A percentile compares a stretch with the other conserved stretches of the same genome.
phyloP scores from a whole-genome alignment of 2,888 invertebrate species.

The Gonocerus acuteangulatus region DNA sequence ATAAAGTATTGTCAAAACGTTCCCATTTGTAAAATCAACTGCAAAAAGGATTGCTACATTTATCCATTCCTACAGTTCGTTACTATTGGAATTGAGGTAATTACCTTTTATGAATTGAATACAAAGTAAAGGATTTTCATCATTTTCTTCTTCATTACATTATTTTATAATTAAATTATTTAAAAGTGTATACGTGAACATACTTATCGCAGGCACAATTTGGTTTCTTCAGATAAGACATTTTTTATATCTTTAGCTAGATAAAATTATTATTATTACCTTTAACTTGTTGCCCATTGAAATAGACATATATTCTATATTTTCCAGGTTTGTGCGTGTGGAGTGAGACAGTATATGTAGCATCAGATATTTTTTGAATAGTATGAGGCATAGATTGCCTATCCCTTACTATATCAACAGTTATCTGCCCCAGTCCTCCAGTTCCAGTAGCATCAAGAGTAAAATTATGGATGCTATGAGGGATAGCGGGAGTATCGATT shows the following conservation, averaged over 20 bases:
- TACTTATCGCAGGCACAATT: too few relatives aligned
- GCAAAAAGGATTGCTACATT: too few relatives aligned
- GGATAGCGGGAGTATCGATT: conserved; percentile 67
- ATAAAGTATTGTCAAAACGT: too few relatives aligned
- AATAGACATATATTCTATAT: conserved; percentile 77
- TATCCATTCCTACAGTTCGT: too few relatives aligned
- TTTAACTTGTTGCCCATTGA: conserved; percentile 79
- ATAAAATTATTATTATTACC: conserved; percentile 37
- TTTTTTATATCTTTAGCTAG: too few relatives aligned
- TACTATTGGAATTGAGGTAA: too few relatives aligned
- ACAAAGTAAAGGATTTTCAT: too few relatives aligned
- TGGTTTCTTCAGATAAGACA: not conserved
- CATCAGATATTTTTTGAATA: conserved; percentile 68
- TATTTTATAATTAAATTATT: too few relatives aligned
- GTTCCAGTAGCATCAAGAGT: conserved; percentile 65
- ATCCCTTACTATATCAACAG: conserved; percentile 83
- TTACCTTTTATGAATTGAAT: too few relatives aligned
- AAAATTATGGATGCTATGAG: conserved; percentile 80
- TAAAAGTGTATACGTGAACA: too few relatives aligned
- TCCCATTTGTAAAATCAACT: too few relatives aligned
- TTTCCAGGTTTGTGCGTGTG: conserved; percentile 52
- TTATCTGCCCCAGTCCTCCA: conserved; percentile 78
- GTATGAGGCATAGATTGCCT: conserved; percentile 75
- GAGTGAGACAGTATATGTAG: conserved; percentile 49
- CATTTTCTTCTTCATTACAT: too few relatives aligned